Base-by-base conservation (phyloP, 1,140 invertebrate species). In the Atta cephalotes region DNA sequence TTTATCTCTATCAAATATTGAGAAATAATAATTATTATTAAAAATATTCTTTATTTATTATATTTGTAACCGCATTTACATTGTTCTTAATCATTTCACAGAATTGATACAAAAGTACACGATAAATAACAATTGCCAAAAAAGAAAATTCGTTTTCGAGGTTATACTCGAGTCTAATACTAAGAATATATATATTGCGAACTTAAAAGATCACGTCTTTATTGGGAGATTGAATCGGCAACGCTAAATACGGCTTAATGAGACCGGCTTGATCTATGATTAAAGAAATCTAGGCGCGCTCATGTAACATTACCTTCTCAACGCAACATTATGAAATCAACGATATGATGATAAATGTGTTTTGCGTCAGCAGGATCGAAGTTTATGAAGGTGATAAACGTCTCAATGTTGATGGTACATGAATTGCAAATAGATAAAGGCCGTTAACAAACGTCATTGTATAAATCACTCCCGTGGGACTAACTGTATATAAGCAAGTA, bases 371-470 rank as follows among this genome's bases (percentile, higher is more conserved):
- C 53, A n/a, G 74, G 39, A 86, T 86, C 79, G 78, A 86, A 70
- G 89, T 91, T 91, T 91, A 91, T 91, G 89, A 91, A 87, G 89
- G 78, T 84, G 90, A 91, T 91, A 91, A 91, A 90, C 79, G 79
- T 85, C 63, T 21, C 49, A 60, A 65, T 60, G 51, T 77, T 78
- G 76, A 90, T 85, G 89, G 74, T 62, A 79, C 74, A 87, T 91
- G 90, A 91, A 91, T 91, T 89, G 89, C 87, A 87, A 90, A 91
- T 91, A 87, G 89, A 88, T 80, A 88, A 89, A 77, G 89, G 49
- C 87, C 88, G 85, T 90, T 88, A 85, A 90, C 79, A 90, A 90
- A 89, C 84, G 51, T 51, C 66, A 70, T 66, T 86, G 66, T 62
- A 82, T 90, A 91, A 91, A 91, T 91, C 90, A 91, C 78, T 58